Base-by-base conservation (phyloP, 2,113 vertebrate species). In the Erythrolamprus reginae region DNA sequence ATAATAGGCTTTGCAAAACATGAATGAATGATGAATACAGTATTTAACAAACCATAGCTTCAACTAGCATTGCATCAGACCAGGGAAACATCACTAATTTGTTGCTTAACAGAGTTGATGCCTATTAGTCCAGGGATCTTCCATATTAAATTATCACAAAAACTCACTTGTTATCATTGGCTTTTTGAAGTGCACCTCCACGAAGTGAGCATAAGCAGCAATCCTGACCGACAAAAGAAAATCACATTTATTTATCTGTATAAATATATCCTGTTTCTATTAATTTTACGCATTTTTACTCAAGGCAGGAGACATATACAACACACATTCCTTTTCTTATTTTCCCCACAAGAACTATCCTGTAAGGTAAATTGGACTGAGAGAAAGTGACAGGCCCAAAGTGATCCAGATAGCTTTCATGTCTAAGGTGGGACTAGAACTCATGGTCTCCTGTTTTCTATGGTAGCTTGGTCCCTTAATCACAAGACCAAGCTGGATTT, bases 181-280 rank as follows among this genome's bases (percentile, higher is more conserved):
- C 98, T 96, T 97, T 98, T 96, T 99, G 99, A 90, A 99, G 96
- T 0, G 99, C 99, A 87, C 99, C 99, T 86, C 99, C 99, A 94
- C 99, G 97, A 88, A 99, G 95, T 0, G 98, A 98, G 94, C 99
- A 99, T 93, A 99, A 97, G 94, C 99, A 99, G 96, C 99, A 99
- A 94, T 99, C 98, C 99, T 99, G 96, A 85, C 15, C 91, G 70
- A 88, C 77, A 58, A 87, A 15, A 9, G 84, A 53, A 51, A 52
- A 12, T 19, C 15, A 15, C 3, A 38, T 95, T 65, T 33, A 65
- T 33, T 65, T 65, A n/a, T 65, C 33, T 65, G 12, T n/a, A n/a
- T 58, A 58, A 10, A 28, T 65, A 6, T 65, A 13, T 65, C 28
- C 28, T 17, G 61, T 28, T 33, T 65, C 15, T 65, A 65, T 65